Evolutionary conservation across 2,797 vertebrate genomes (phyloP).

Genomic region (Sebastes matsubarae): DNA sequence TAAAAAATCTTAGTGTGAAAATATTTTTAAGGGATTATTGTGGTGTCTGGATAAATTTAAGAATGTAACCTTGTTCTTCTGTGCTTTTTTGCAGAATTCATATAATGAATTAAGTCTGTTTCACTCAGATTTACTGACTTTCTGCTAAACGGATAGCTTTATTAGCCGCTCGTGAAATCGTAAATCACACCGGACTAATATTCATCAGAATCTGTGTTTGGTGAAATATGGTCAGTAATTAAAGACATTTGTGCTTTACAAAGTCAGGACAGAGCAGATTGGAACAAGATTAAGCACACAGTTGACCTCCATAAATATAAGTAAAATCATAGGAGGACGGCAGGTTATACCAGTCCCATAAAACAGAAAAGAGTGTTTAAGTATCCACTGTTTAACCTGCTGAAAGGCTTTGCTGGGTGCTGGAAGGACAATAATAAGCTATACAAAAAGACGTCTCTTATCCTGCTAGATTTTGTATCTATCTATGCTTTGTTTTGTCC

Average conservation of each 20-base stretch:
- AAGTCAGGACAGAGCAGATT: not conserved
- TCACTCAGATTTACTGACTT: not conserved
- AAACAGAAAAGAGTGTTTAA: slow-evolving; percentile 2
- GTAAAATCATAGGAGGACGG: not conserved
- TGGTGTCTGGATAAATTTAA: too few relatives aligned
- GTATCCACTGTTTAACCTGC: not conserved
- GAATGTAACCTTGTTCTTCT: too few relatives aligned
- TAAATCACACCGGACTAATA: slow-evolving; percentile 6
- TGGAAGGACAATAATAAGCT: not conserved
- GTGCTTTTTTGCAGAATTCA: not conserved
- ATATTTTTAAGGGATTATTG: too few relatives aligned
- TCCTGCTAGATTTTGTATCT: not conserved
- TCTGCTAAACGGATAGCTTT: not conserved
- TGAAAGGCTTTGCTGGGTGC: not conserved
- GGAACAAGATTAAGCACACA: not conserved
- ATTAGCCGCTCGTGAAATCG: not conserved
- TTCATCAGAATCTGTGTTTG: not conserved
- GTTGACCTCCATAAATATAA: not conserved
- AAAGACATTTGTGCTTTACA: not conserved
- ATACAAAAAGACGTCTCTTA: not conserved
- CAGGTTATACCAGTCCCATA: not conserved
- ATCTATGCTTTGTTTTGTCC: not conserved
- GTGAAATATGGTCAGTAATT: slow-evolving; percentile 21
- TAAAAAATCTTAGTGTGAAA: too few relatives aligned
- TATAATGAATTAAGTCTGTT: not conserved